These are phyloP conservation scores for Aphaenogaster rudis DNA, from an alignment of 1,140 invertebrate species.

Conservation along the genomic window DNA sequence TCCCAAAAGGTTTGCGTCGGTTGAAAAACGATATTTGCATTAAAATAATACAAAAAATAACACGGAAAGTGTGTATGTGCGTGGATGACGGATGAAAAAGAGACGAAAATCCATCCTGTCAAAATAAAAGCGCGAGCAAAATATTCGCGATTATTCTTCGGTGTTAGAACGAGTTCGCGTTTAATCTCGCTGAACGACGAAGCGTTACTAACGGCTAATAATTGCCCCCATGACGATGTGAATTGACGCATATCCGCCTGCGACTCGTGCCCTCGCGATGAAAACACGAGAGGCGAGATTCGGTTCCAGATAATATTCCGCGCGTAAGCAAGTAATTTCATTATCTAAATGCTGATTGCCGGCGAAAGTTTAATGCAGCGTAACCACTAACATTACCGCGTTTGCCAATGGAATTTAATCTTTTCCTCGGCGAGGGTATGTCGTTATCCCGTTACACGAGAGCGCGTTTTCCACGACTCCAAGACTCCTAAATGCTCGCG, in stretches of 20 bases:
- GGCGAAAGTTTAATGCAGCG: conserved; percentile 59
- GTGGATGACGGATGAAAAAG: neutral
- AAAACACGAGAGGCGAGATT: conserved; percentile 65
- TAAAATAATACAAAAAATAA: conserved; percentile 48
- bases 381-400: conserved; percentile 55
- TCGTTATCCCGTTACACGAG: conserved; percentile 51
- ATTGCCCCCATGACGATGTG: conserved; percentile 70
- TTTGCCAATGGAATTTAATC: conserved; percentile 62
- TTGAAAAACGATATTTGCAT: conserved; percentile 25
- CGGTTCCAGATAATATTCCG: conserved; percentile 71
- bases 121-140: conserved; percentile 29
- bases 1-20: neutral
- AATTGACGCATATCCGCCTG: conserved; percentile 72
- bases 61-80: neutral
- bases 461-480: conserved; percentile 39
- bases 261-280: conserved; percentile 53
- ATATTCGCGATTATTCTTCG: conserved; percentile 43
- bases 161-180: conserved; percentile 46
- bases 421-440: conserved; percentile 42
- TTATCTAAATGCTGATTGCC: conserved; percentile 66
- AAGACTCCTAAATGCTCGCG: neutral
- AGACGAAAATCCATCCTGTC: neutral
- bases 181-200: conserved; percentile 67
- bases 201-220: conserved; percentile 74
- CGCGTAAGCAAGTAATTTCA: conserved; percentile 69